phyloP scores from a whole-genome alignment of 2,888 invertebrate species.

The Tyria jacobaeae region DNA sequence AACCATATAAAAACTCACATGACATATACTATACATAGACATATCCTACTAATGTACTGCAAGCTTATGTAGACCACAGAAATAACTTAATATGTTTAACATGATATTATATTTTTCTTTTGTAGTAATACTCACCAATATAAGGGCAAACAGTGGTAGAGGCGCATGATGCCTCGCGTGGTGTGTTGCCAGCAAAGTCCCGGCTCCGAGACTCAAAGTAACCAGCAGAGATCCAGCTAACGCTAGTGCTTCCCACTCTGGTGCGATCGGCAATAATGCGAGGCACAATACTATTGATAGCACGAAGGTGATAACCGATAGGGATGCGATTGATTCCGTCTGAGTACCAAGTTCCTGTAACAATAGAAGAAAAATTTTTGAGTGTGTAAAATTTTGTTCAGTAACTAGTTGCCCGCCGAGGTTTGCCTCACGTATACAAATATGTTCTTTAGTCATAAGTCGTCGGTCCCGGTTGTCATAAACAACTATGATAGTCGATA shows the following conservation, averaged over 20 bases:
- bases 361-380: slow-evolving; percentile 23
- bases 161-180: slow-evolving; percentile 88
- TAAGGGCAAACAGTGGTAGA: slow-evolving; percentile 91
- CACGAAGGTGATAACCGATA: slow-evolving; percentile 84
- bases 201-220: slow-evolving; percentile 85
- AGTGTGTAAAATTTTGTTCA: too few species aligned
- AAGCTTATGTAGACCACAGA: too few species aligned
- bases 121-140: slow-evolving; percentile 84
- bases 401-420: too few species aligned
- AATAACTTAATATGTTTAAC: too few species aligned
- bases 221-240: slow-evolving; percentile 88
- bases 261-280: slow-evolving; percentile 86
- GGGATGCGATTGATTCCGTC: slow-evolving; percentile 75
- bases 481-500: too few species aligned
- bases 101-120: not conserved
- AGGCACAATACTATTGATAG: slow-evolving; percentile 82
- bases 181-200: slow-evolving; percentile 88
- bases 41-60: too few species aligned
- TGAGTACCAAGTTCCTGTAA: slow-evolving; percentile 85
- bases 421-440: too few species aligned
- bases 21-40: too few species aligned
- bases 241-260: slow-evolving; percentile 88
- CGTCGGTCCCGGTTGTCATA: too few species aligned
- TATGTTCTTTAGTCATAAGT: too few species aligned
- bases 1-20: too few species aligned